A percentile compares a stretch with the other conserved stretches of the same genome.
phyloP scores from a whole-genome alignment of 2,797 vertebrate species.

The Phoxinus dragarum region DNA sequence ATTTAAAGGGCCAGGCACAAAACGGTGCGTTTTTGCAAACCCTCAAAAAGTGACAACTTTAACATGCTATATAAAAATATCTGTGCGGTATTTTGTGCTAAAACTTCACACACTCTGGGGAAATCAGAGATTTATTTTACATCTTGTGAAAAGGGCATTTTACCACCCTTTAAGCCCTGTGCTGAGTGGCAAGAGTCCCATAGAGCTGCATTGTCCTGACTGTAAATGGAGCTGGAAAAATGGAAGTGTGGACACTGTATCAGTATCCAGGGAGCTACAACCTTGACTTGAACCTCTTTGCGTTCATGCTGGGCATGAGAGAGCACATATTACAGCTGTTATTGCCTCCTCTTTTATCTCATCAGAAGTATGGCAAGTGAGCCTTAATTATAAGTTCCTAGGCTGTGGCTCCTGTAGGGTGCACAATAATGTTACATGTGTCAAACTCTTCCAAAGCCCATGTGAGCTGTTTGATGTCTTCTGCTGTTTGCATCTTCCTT shows the following conservation, averaged over 20 bases:
- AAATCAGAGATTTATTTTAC: too few relatives aligned
- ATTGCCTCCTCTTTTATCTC: conserved; percentile 60
- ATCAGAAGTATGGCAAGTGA: conserved; percentile 61
- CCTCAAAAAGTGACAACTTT: too few relatives aligned
- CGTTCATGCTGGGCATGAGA: conserved; percentile 53
- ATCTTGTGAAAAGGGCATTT: too few relatives aligned
- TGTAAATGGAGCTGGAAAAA: conserved; percentile 45
- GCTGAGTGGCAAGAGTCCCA: conserved; percentile 47
- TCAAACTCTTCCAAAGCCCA: neutral
- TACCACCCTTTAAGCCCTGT: neutral
- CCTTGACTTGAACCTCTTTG: conserved; percentile 40
- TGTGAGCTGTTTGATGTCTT: neutral
- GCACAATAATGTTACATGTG: conserved; percentile 41
- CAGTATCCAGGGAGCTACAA: conserved; percentile 35
- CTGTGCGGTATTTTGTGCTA: too few relatives aligned
- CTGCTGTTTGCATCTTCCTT: neutral
- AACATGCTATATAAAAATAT: too few relatives aligned
- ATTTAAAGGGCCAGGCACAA: too few relatives aligned
- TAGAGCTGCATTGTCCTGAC: conserved; percentile 43
- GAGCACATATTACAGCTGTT: conserved; percentile 55
- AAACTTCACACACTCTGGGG: too few relatives aligned
- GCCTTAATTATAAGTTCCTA: conserved; percentile 53
- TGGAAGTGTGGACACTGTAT: conserved; percentile 32
- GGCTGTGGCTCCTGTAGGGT: conserved; percentile 46
- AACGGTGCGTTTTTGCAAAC: too few relatives aligned